These are phyloP conservation scores for Danio rerio DNA, from an alignment of 2,113 vertebrate genomes.

Conservation along the genomic window DNA sequence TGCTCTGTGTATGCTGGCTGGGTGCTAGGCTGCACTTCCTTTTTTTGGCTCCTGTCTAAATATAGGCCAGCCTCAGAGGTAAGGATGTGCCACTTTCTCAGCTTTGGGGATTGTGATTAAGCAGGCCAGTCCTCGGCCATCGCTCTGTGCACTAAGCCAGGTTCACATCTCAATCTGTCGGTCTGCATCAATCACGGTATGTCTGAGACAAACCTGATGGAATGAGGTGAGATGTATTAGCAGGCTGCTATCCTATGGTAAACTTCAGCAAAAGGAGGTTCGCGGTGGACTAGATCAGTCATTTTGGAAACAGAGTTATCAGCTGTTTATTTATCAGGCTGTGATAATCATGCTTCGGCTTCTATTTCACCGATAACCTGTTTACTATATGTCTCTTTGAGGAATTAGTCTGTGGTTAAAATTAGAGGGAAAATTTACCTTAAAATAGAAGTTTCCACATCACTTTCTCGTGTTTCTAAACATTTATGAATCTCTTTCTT, in stretches of 20 bases:
- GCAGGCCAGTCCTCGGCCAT: conserved; percentile 30
- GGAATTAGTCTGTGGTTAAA: neutral
- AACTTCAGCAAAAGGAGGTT: neutral
- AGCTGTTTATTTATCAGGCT: neutral
- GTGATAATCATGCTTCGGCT: no score
- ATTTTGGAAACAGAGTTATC: neutral
- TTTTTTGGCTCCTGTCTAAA: conserved; percentile 47
- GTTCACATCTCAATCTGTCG: conserved; percentile 31
- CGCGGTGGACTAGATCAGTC: conserved; percentile 1
- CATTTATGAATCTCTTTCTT: no score
- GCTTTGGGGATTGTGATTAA: conserved; percentile 44
- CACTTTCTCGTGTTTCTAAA: no score
- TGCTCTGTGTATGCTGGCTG: conserved; percentile 36
- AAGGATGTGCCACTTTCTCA: conserved; percentile 47
- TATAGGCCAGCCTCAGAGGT: conserved; percentile 56
- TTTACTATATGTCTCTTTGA: neutral
- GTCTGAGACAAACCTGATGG: neutral
- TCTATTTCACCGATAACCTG: neutral
- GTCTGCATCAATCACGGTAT: conserved; percentile 18
- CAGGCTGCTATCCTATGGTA: neutral
- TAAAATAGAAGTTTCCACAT: no score
- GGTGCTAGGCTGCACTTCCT: conserved; percentile 39
- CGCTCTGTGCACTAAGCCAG: conserved; percentile 9
- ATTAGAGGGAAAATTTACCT: no score
- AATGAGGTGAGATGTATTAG: conserved; percentile 11